Evolutionary conservation across 1,140 invertebrate species (phyloP), one percentile per base, ranked within the genome.

Genomic region (Macrotrachela quadricornifera): DNA sequence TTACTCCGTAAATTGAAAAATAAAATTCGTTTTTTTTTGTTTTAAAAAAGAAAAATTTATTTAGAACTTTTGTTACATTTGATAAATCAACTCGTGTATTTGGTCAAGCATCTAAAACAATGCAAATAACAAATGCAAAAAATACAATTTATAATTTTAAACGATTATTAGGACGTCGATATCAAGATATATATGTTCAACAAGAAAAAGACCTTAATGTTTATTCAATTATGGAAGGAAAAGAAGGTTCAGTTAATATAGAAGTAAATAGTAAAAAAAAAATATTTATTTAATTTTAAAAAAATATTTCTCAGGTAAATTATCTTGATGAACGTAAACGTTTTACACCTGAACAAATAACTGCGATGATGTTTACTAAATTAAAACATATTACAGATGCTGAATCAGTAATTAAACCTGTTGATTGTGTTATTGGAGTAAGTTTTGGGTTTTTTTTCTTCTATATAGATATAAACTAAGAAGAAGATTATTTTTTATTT

Each of bases 331-430:
- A 57, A 49, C 17, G 54, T 10, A 21, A 83, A 56, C 69, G 79
- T 14, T 95, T 96, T 66, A 78, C 79, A 14, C 81, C 87, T 0
- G 84, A 91, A 70, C 92, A 99, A 74, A 78, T 96, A 61, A 82
- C 85, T 30, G 88, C 85, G 13, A 95, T 95, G 85, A 72, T 97
- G 15, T 80, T 99, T 57, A 94, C 87, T 39, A 97, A 99, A 71
- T 72, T 99, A 46, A 96, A 92, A 67, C 81, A 87, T 61, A 83
- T 79, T 51, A 83, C 90, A 13, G 81, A 85, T 59, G 75, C 67
- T 54, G 82, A 80, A n/a, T 69, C 92, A 49, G 80, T 83, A 63
- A 85, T 83, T 16, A 83, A 85, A 67, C 80, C 92, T 18, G 64
- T 88, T 63, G 92, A 97, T 71, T 94, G 87, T 72, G 92, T 99